These are phyloP conservation scores for Zaprionus africanus DNA, from an alignment of 1,140 invertebrate species.

Conservation along the genomic window DNA sequence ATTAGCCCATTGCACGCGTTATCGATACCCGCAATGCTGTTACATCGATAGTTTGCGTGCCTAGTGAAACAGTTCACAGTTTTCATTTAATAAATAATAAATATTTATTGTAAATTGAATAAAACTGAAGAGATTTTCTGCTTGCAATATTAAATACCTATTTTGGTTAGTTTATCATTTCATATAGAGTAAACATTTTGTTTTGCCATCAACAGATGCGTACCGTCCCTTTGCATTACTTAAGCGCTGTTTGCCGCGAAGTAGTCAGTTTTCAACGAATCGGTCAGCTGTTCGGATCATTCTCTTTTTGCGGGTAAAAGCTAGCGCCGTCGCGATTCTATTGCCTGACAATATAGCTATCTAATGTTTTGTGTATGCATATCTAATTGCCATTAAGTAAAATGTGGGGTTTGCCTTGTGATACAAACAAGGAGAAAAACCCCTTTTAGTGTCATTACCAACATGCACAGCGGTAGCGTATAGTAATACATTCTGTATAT, in stretches of 20 bases:
- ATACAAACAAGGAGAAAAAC: neutral
- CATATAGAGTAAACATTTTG: neutral
- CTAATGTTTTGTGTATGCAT: slow-evolving; percentile 31
- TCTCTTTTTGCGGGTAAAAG: slow-evolving; percentile 28
- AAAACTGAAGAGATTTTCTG: neutral
- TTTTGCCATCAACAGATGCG: neutral
- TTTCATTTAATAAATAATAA: neutral
- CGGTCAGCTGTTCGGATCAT: slow-evolving; percentile 44
- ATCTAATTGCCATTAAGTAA: slow-evolving; percentile 19
- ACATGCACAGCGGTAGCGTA: slow-evolving; percentile 12
- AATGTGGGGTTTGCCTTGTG: slow-evolving; percentile 6
- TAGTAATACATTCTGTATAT: neutral
- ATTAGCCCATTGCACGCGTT: neutral
- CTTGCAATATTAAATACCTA: neutral
- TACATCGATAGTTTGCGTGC: neutral
- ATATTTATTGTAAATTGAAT: neutral
- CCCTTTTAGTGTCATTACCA: slow-evolving; percentile 20
- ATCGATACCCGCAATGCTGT: neutral
- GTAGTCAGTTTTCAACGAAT: slow-evolving; percentile 40
- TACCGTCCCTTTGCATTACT: neutral
- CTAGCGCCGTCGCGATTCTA: neutral
- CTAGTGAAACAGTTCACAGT: neutral
- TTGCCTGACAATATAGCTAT: slow-evolving; percentile 18
- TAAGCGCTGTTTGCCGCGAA: slow-evolving; percentile 3
- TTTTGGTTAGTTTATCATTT: neutral